Conservation (phyloP, 2,113 vertebrate species). For the Arvicanthis niloticus region DNA sequence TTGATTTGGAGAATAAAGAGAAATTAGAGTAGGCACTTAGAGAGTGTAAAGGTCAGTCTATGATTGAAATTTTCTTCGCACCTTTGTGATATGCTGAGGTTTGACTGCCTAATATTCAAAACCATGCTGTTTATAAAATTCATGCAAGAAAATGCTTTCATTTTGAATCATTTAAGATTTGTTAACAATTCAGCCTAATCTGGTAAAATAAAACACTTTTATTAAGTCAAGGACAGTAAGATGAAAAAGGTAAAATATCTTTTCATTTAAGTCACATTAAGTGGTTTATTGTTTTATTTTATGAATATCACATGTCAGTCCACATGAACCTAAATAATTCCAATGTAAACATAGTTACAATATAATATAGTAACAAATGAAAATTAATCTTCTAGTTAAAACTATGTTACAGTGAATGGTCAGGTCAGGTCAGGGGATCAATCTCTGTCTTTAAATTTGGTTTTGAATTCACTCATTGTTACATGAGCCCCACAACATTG, state of each 20-base stretch:
- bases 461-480: neutral
- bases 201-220: neutral
- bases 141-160: neutral
- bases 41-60: neutral
- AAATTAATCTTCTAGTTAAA: neutral
- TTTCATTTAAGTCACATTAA: neutral
- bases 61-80: neutral
- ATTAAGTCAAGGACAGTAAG: neutral
- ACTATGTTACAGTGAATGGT: neutral
- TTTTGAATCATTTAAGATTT: neutral
- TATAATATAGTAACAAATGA: neutral
- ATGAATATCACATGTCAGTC: neutral
- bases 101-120: neutral
- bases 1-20: neutral
- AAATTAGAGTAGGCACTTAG: neutral
- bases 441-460: neutral
- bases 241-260: neutral
- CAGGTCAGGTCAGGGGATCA: neutral
- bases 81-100: neutral
- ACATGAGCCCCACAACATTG: neutral
- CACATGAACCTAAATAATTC: neutral
- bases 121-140: neutral
- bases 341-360: neutral
- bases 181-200: neutral
- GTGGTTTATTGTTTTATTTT: neutral